Conservation (phyloP, 1,140 invertebrate genomes). For the Calephelis nemesis region DNA sequence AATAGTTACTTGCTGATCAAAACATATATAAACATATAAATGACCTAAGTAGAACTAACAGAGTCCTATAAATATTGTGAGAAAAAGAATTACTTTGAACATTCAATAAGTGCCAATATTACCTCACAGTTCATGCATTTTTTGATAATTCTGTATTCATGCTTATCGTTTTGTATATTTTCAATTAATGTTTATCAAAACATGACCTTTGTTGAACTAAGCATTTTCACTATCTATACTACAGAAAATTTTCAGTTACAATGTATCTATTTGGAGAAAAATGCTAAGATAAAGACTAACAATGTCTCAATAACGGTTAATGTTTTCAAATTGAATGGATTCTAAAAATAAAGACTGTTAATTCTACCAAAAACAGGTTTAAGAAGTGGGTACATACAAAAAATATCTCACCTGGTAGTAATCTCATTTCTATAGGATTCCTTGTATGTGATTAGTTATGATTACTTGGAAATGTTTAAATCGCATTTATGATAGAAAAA, state of each 20-base stretch:
- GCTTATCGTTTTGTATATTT: constrained; percentile 25
- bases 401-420: constrained; percentile 42
- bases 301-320: constrained; percentile 18
- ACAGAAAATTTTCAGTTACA: neutral
- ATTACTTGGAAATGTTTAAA: constrained; percentile 37
- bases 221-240: constrained; percentile 12
- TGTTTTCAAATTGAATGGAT: constrained; percentile 16
- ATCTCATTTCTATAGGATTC: constrained; percentile 41
- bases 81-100: constrained; percentile 1
- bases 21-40: neutral
- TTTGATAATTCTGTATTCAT: constrained; percentile 14
- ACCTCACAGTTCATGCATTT: constrained; percentile 4
- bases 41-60: neutral
- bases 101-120: neutral
- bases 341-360: constrained; percentile 18
- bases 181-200: constrained; percentile 24
- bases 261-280: neutral
- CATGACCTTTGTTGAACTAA: constrained; percentile 31
- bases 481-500: constrained; percentile 40
- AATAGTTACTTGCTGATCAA: too few relatives aligned
- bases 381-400: constrained; percentile 42
- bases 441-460: constrained; percentile 26
- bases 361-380: constrained; percentile 38
- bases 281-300: neutral
- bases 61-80: neutral